Evolutionary conservation across 1,140 invertebrate species (phyloP), one percentile per base, ranked within the genome.

Genomic region (Saccostrea cuccullata): DNA sequence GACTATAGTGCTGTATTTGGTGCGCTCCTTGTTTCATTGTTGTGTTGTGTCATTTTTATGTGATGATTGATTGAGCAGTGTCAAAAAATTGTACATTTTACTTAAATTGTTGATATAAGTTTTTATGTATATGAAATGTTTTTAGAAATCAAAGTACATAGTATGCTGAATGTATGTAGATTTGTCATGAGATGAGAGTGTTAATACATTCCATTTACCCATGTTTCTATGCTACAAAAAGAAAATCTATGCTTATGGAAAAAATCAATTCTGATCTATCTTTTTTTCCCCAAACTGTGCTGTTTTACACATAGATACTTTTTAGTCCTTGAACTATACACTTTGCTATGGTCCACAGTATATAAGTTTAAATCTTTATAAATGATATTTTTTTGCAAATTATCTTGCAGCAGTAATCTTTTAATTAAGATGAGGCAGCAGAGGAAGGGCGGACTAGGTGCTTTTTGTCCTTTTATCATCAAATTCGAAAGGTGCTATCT

Each of bases 101-200:
- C 70, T 30, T 77, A 77, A 26, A 26, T 30, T 77, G 70, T 77
- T 77, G 26, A 77, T 30, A 77, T 77, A 36, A 77, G 30, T 77
- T 77, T 36, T 36, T 77, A 77, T 77, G 70, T 77, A 77, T 77
- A 13, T 30, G 70, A 77, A 77, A 77, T 15, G 26, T 26, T 77
- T 36, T 77, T 20, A 67, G 23, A 30, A 77, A 77, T 77, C 70
- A 77, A 77, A 77, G 70, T 77, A 77, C 70, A 30, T 30, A 30
- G 11, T 77, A 77, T 77, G 70, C 70, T 77, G 70, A 77, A 77
- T 77, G 70, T 77, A 77, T 77, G 70, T 77, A 77, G 70, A 77
- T 77, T 26, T 73, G 23, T 77, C 70, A 30, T 77, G 23, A 77
- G 8, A 36, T 77, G 70, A 26, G 70, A 77, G 70, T 77, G 70